Conservation (phyloP, 2,888 invertebrate species). For the Andrena bicolor region DNA sequence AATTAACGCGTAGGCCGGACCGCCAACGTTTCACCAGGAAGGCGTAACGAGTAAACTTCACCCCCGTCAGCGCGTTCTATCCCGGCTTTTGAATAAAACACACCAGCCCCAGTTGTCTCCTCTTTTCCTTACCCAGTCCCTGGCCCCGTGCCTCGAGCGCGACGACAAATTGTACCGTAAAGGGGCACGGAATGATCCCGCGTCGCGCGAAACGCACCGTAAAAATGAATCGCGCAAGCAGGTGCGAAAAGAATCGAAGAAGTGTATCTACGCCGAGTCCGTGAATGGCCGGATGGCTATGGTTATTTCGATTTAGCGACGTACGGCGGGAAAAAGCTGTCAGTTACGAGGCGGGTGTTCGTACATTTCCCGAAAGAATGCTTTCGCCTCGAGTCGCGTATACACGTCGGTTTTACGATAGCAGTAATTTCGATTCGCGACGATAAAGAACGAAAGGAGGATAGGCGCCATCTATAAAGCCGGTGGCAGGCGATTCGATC, state of each 20-base stretch:
- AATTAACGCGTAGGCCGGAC: conserved; percentile 43
- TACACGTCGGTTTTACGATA: conserved; percentile 68
- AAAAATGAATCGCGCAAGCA: conserved; percentile 55
- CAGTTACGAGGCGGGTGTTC: conserved; percentile 54
- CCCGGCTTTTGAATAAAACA: conserved; percentile 43
- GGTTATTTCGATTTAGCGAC: conserved; percentile 67
- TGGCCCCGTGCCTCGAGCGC: neutral
- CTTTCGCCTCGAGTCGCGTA: conserved; percentile 25
- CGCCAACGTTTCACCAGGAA: conserved; percentile 10
- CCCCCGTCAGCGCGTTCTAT: neutral
- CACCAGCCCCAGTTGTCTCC: neutral
- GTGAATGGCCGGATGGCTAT: conserved; percentile 43
- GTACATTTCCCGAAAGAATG: conserved; percentile 46
- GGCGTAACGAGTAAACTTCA: conserved; percentile 27
- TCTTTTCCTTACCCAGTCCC: neutral
- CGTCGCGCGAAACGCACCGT: conserved; percentile 10
- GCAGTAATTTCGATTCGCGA: conserved; percentile 71
- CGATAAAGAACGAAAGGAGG: conserved; percentile 57
- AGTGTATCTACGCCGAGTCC: conserved; percentile 6
- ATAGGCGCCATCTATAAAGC: conserved; percentile 67
- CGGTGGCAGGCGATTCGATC: conserved; percentile 57
- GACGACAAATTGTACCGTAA: conserved; percentile 18
- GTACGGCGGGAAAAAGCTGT: conserved; percentile 53
- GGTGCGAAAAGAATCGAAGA: conserved; percentile 46
- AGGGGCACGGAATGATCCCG: conserved; percentile 11